These are phyloP conservation scores for Hemitrygon akajei DNA, from an alignment of 2,797 vertebrate genomes.

Conservation along the genomic window DNA sequence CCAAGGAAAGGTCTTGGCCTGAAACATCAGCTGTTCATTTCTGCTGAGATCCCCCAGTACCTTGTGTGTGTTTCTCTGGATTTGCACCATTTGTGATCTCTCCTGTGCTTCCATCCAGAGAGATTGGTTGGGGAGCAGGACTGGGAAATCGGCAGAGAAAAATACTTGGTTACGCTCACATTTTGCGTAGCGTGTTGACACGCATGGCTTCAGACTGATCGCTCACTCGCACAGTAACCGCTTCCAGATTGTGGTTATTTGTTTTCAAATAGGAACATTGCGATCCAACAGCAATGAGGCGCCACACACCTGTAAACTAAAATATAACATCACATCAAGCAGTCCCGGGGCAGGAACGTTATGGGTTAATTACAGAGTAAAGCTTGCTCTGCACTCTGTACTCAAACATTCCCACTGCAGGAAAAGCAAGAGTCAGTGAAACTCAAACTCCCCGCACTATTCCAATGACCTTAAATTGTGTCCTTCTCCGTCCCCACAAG, in stretches of 20 bases:
- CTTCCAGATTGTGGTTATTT: not conserved
- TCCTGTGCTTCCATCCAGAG: too few species aligned
- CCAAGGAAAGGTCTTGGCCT: too few species aligned
- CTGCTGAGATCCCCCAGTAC: too few species aligned
- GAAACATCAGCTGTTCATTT: too few species aligned
- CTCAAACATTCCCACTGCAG: not conserved
- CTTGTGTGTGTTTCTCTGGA: too few species aligned
- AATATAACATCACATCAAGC: not conserved
- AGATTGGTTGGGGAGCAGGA: too few species aligned
- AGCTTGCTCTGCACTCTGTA: not conserved
- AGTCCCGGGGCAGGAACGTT: not conserved
- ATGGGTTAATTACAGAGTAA: not conserved
- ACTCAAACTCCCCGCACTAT: not conserved
- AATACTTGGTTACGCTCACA: conserved; percentile 6
- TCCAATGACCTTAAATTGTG: not conserved
- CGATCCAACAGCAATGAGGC: not conserved
- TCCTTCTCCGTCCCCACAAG: not conserved
- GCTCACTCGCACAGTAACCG: not conserved
- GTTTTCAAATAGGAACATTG: not conserved
- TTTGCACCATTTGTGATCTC: too few species aligned
- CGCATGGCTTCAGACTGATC: not conserved
- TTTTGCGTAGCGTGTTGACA: not conserved
- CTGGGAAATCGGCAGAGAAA: not conserved
- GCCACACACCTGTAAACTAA: conserved; percentile 25
- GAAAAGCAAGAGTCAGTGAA: not conserved